Conservation (phyloP, 2,113 vertebrate genomes). For the Nycticryphes semicollaris region DNA sequence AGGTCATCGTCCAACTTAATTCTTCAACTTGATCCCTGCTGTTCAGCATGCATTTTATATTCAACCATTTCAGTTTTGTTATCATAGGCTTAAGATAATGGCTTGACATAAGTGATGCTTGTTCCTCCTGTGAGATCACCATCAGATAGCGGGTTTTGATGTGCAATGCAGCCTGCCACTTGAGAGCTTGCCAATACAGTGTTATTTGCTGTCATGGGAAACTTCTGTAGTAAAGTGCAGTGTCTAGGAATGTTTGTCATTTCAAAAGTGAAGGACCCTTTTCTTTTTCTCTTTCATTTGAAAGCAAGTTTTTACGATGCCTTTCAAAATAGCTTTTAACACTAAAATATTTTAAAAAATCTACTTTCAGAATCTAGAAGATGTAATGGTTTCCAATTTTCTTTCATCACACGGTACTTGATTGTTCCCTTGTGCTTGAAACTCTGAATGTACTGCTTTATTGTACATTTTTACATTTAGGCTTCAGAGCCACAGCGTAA, state of each 20-base stretch:
- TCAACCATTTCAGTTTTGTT: not conserved
- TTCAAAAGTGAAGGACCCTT: not conserved
- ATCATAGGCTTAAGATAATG: slow-evolving; percentile 3
- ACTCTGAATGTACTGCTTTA: not conserved
- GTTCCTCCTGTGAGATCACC: not conserved
- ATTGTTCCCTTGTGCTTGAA: not conserved
- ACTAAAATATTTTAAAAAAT: not conserved
- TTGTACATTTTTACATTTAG: not conserved
- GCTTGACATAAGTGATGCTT: not conserved
- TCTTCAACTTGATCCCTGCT: not conserved
- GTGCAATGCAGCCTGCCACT: not conserved
- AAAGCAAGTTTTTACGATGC: not conserved
- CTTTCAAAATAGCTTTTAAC: not conserved
- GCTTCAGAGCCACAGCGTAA: not conserved
- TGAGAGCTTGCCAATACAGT: not conserved
- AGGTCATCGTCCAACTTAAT: not conserved
- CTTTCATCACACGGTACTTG: not conserved
- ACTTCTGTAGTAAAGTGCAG: not conserved
- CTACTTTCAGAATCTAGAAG: not conserved
- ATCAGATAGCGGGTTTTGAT: not conserved
- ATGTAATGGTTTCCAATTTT: not conserved
- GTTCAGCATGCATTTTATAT: not conserved
- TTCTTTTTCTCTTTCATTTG: not conserved
- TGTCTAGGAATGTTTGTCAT: not conserved
- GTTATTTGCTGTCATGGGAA: not conserved